Conservation (phyloP, 2,888 invertebrate genomes). For the Esperia sulphurella region DNA sequence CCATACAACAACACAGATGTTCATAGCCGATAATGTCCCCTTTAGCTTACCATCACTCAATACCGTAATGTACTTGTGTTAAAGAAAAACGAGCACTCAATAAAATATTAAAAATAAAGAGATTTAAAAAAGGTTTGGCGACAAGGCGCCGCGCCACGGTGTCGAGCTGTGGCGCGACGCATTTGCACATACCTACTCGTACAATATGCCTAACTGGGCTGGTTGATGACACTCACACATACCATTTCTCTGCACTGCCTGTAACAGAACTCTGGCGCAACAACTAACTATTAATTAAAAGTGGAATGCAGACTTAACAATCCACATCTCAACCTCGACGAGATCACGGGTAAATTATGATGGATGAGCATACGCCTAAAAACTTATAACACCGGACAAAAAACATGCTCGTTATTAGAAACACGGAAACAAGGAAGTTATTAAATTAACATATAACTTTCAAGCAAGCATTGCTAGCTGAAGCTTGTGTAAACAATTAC, state of each 20-base stretch:
- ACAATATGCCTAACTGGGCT: background rate
- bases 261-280: constrained; percentile 10
- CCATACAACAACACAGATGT: no score
- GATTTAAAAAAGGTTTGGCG: constrained; percentile 16
- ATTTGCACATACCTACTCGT: constrained; percentile 5
- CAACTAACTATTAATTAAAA: constrained; percentile 18
- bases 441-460: constrained; percentile 1
- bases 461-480: background rate
- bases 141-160: constrained; percentile 14
- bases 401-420: background rate
- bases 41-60: no score
- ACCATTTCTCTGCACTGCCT: background rate
- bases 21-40: no score
- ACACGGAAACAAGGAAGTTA: constrained; percentile 2
- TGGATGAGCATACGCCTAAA: constrained; percentile 5
- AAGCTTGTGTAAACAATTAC: constrained; percentile 5
- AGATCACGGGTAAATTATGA: constrained; percentile 10
- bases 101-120: constrained; percentile 11
- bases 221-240: constrained; percentile 9
- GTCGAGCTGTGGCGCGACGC: constrained; percentile 12
- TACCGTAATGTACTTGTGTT: no score
- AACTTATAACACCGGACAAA: constrained; percentile 1
- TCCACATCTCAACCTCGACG: constrained; percentile 8
- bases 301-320: constrained; percentile 18
- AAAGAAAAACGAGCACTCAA: no score